A percentile compares a stretch with the other conserved stretches of the same genome.
These are phyloP conservation scores for Oenanthe melanoleuca DNA, from an alignment of 2,113 vertebrate species.

Conservation along the genomic window DNA sequence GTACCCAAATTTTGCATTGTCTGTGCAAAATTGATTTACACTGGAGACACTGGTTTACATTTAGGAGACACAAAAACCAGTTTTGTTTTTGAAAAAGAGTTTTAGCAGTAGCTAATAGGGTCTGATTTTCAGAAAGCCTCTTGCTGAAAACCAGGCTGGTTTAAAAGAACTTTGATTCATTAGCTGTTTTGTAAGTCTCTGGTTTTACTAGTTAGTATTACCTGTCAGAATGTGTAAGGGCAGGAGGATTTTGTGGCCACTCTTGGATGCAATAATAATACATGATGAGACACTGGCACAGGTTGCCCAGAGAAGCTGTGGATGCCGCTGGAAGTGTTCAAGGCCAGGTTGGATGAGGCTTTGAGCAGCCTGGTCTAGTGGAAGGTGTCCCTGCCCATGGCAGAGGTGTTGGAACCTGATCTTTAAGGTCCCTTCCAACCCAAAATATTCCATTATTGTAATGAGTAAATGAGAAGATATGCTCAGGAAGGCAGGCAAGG, in stretches of 20 bases:
- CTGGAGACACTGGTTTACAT: neutral
- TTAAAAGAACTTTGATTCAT: neutral
- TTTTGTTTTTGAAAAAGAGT: neutral
- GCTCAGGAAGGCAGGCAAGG: neutral
- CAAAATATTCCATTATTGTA: neutral
- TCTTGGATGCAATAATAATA: neutral
- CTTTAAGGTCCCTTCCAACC: neutral
- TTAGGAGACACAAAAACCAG: neutral
- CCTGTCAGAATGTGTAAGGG: neutral
- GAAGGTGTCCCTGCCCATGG: neutral
- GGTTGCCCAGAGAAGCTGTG: neutral
- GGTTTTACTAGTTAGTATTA: neutral
- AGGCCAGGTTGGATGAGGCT: neutral
- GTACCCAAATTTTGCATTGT: neutral
- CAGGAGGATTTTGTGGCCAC: neutral
- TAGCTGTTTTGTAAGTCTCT: neutral
- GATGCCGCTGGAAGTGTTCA: neutral
- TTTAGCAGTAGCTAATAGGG: neutral
- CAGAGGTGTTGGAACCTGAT: fast-evolving
- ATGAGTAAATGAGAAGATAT: neutral
- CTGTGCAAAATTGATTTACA: neutral
- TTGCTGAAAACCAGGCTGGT: neutral
- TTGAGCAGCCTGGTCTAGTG: neutral
- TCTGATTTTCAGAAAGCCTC: neutral
- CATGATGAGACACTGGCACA: neutral